Base-by-base conservation (phyloP, 2,113 vertebrate genomes). In the Dipodomys merriami region DNA sequence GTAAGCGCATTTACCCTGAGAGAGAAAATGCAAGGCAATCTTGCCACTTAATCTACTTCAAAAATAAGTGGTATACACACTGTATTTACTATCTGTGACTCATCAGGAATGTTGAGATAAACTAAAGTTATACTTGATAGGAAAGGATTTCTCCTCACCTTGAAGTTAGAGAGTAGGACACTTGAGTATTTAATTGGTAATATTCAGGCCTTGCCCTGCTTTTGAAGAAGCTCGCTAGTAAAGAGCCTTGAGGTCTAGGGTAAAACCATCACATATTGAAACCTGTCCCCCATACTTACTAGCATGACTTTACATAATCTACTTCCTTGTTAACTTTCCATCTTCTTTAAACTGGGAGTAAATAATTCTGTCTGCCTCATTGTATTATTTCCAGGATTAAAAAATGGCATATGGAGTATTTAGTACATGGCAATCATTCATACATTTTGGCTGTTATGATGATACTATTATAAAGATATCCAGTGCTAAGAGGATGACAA, bases 31-130 rank as follows among this genome's bases (percentile, higher is more conserved):
- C 16, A 93, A 95, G 64, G 46, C 68, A 10, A 5, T 74, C 20
- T 91, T 83, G 27, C 27, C 67, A 62, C 85, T 92, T 93, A 90
- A 83, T 67, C 35, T 88, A 83, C 33, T 65, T 82, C 49, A 90
- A 92, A 92, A 92, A 67, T 18, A 49, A 35, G 53, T 30, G 39
- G 12, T 64, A 25, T 22, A 64, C 62, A 64, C 22, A 64, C 22
- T 64, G 12, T 57, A 16, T 53, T 11, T 57, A 30, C 68, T 76
- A 5, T 83, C 72, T 79, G 0, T 92, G 64, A 73, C 68, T 84
- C 1, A 76, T 18, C 23, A 88, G 72, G 46, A 68, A 46, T 86
- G 74, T 33, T 81, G 30, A 85, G 71, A 71, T 39, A 88, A 80
- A 60, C 67, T 60, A 30, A 16, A 35, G 25, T 60, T 64, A 68